Base-by-base conservation (phyloP, 2,888 invertebrate genomes). In the Megamerina dolium region DNA sequence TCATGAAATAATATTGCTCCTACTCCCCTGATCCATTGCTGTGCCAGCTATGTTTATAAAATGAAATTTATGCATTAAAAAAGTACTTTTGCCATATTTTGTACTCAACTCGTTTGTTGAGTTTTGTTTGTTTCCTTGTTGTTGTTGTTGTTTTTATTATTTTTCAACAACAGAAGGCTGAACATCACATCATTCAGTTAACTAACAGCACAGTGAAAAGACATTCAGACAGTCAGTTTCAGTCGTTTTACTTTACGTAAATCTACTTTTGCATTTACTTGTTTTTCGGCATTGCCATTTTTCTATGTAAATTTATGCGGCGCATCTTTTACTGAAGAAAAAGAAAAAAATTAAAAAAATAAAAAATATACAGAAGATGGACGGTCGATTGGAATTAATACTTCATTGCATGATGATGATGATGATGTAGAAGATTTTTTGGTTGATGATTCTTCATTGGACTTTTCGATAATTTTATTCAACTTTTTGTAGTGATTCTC, bases 91-190 rank as follows among this genome's bases (percentile, higher is more conserved):
- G 50, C 52, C 54, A 58, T 57, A 60, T 60, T 62, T 61, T n/a
- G n/a, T n/a, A 62, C 64, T 63, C 63, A 64, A 61, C 59, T 63
- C 64, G 64, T 64, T 63, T 59, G 55, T 58, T 41, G 45, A 30
- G 3, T 2, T 2, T 4, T 17, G 2, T 2, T 2, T 32, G n/a
- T 17, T 32, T n/a, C n/a, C n/a, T n/a, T n/a, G n/a, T n/a, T n/a
- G n/a, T n/a, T n/a, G n/a, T n/a, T n/a, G n/a, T n/a, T n/a, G n/a
- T n/a, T n/a, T n/a, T n/a, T n/a, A n/a, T n/a, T n/a, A n/a, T n/a
- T n/a, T n/a, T n/a, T n/a, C n/a, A n/a, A n/a, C n/a, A n/a, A n/a
- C n/a, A n/a, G n/a, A n/a, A n/a, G n/a, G n/a, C n/a, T n/a, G n/a
- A n/a, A n/a, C n/a, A n/a, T n/a, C 23, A 23, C 10, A 8, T 23